These are phyloP conservation scores for Percopsis omiscomaycus DNA, from an alignment of 2,797 vertebrate species.

Conservation along the genomic window DNA sequence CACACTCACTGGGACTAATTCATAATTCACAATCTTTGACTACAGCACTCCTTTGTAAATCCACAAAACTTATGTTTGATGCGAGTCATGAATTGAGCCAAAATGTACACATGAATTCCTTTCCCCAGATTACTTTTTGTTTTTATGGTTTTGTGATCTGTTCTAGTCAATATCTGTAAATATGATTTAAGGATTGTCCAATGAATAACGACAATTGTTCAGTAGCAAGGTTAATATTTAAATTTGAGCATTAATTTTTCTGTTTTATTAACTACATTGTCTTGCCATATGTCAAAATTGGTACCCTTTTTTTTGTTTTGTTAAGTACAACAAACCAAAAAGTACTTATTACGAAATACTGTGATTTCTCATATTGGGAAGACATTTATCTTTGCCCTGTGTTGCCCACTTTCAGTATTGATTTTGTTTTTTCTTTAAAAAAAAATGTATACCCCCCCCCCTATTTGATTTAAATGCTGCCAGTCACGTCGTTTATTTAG, in stretches of 20 bases:
- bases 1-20: slow-evolving; percentile 72
- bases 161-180: slow-evolving; percentile 72
- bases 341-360: slow-evolving; percentile 77
- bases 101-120: slow-evolving; percentile 64
- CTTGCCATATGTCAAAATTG: slow-evolving; percentile 79
- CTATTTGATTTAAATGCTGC: slow-evolving; percentile 27
- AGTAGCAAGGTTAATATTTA: slow-evolving; percentile 78
- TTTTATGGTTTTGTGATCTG: slow-evolving; percentile 61
- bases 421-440: slow-evolving; percentile 74
- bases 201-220: slow-evolving; percentile 58
- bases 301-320: slow-evolving; percentile 72
- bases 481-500: slow-evolving; percentile 63
- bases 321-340: slow-evolving; percentile 72
- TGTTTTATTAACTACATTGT: slow-evolving; percentile 59
- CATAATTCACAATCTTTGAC: slow-evolving; percentile 59
- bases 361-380: slow-evolving; percentile 89
- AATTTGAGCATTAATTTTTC: slow-evolving; percentile 41
- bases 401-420: slow-evolving; percentile 82
- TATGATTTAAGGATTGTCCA: slow-evolving; percentile 65
- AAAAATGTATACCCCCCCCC: slow-evolving; percentile 26
- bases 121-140: slow-evolving; percentile 33
- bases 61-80: slow-evolving; percentile 72
- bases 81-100: slow-evolving; percentile 66
- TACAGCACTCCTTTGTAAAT: slow-evolving; percentile 78
- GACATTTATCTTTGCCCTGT: slow-evolving; percentile 76